Percentiles rank a stretch among this genome's conserved stretches.
Conservation (phyloP, 2,797 vertebrate species). For the Typhlichthys eigenmanni region DNA sequence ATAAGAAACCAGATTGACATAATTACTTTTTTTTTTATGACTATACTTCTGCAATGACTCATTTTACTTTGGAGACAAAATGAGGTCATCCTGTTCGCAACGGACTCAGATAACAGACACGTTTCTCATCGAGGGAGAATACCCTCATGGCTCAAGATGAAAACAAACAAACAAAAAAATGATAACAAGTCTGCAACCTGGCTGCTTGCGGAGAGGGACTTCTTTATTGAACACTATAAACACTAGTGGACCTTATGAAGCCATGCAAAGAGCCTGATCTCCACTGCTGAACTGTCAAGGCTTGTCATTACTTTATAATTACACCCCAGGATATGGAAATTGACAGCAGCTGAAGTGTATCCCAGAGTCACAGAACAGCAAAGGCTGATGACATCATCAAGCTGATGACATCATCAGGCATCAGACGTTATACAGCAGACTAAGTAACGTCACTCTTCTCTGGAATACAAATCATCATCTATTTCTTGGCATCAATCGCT, state of each 20-base stretch:
- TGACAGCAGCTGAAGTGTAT: conserved; percentile 47
- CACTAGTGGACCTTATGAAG: conserved; percentile 14
- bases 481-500: neutral
- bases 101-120: conserved; percentile 26
- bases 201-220: conserved; percentile 30
- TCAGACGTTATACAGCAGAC: conserved; percentile 27
- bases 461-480: conserved; percentile 30
- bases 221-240: conserved; percentile 21
- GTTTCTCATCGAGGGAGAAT: conserved; percentile 30
- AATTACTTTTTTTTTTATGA: neutral
- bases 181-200: conserved; percentile 49
- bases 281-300: conserved; percentile 48
- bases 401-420: conserved; percentile 23
- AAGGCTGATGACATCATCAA: conserved; percentile 8
- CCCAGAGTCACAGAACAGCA: conserved; percentile 22
- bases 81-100: conserved; percentile 26
- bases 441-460: conserved; percentile 16
- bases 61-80: conserved; percentile 13
- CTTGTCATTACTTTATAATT: conserved; percentile 61
- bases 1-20: conserved; percentile 14
- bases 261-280: conserved; percentile 12
- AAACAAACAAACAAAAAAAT: conserved; percentile 59
- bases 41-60: conserved; percentile 22
- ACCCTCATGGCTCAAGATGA: conserved; percentile 45
- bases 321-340: conserved; percentile 58